Base-by-base conservation (phyloP, 2,888 invertebrate genomes). In the Drosophila setosimentum region DNA sequence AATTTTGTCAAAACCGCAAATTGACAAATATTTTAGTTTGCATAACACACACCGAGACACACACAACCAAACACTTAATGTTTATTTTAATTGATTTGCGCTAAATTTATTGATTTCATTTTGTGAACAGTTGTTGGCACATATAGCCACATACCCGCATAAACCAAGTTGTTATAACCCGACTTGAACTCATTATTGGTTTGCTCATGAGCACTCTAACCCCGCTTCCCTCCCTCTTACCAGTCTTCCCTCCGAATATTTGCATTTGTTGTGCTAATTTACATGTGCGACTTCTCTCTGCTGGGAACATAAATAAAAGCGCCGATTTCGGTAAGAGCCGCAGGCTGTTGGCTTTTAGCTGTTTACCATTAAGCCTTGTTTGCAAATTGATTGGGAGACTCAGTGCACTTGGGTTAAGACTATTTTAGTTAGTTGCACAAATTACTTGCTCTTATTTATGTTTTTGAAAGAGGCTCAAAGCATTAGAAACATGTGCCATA, bases 51-150 rank as follows among this genome's bases (percentile, higher is more conserved):
- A 66, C 73, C 71, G 49, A 49, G 59, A 54, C 42, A 68, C 51
- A 45, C 53, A 51, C 51, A 59, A 24, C 2, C 8, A 2, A 60
- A 71, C 57, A 59, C 60, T 64, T 48, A 68, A 68, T 68, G 60
- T 75, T 65, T 61, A 67, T 85, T 89, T 87, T 91, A 87, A 87
- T 87, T 87, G 91, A 87, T 87, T 91, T 78, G 71, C 88, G 90
- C 90, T 74, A 71, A 91, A 89, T 87, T 87, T 91, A 87, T 87
- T 91, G 87, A 87, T 91, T 89, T 87, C 90, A 83, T 91, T 91
- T 89, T 87, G 86, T 73, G 80, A 89, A 85, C 87, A 91, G 80
- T 87, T 87, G 86, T 67, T 78, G 76, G 80, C 83, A 64, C 16
- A 33, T 5, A 10, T 7, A 30, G 21, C 75, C 76, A 53, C 76